Evolutionary conservation across 2,113 vertebrate genomes (phyloP).

Genomic region (Lanius collurio): DNA sequence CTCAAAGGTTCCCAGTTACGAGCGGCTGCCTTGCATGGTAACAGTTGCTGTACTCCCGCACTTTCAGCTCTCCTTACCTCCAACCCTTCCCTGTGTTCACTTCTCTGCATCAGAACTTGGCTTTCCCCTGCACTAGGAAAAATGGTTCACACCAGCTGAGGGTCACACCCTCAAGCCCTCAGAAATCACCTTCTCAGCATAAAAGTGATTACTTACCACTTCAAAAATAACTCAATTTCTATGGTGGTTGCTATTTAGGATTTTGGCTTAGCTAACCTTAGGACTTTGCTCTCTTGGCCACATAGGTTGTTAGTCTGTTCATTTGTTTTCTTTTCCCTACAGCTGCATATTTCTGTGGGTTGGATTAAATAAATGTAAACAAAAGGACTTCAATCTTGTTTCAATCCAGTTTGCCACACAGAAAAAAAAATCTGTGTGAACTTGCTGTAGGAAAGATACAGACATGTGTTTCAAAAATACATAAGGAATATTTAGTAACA

Average conservation of each 20-base stretch:
- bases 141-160: neutral
- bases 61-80: neutral
- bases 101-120: neutral
- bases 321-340: neutral
- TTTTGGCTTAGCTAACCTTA: neutral
- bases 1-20: neutral
- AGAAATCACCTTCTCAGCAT: neutral
- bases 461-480: neutral
- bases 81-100: fast-evolving
- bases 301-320: neutral
- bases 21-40: fast-evolving
- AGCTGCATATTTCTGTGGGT: fast-evolving
- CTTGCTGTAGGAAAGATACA: neutral
- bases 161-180: neutral
- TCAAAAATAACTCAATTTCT: neutral
- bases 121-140: neutral
- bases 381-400: neutral
- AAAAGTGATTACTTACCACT: neutral
- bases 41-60: neutral
- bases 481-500: neutral
- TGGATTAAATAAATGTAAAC: neutral
- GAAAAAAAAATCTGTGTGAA: neutral
- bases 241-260: neutral
- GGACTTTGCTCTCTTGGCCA: neutral
- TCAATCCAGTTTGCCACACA: neutral